phyloP scores from a whole-genome alignment of 2,888 invertebrate genomes.

The Diarsia mendica region DNA sequence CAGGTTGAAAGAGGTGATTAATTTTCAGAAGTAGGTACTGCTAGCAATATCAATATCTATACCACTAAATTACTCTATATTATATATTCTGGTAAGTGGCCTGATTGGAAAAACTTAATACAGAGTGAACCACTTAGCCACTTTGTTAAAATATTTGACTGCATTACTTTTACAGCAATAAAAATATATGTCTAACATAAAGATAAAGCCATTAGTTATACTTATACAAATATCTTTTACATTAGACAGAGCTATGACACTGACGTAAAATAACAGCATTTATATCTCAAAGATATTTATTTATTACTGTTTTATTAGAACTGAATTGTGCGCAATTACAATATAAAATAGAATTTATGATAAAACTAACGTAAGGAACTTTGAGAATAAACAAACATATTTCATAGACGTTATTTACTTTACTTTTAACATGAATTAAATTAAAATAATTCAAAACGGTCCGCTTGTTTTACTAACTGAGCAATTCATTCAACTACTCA shows the following conservation, averaged over 20 bases:
- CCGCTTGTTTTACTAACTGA: not conserved
- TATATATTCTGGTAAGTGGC: conserved; percentile 14
- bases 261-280: conserved; percentile 25
- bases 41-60: not conserved
- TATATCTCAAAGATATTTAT: conserved; percentile 7
- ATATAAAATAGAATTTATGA: not conserved
- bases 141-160: conserved; percentile 14
- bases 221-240: conserved; percentile 6
- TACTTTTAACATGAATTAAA: not conserved
- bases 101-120: conserved; percentile 10
- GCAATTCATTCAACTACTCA: not conserved
- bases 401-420: not conserved
- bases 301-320: conserved; percentile 8
- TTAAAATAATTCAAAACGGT: not conserved
- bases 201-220: conserved; percentile 17
- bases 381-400: not conserved
- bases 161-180: not conserved
- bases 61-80: conserved; percentile 5
- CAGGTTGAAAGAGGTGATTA: not conserved
- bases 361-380: not conserved
- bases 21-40: not conserved
- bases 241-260: conserved; percentile 16
- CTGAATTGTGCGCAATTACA: not conserved
- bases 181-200: conserved; percentile 19
- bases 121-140: conserved; percentile 14